Evolutionary conservation across 2,888 invertebrate genomes (phyloP).

Genomic region (Amphipoea lucens): DNA sequence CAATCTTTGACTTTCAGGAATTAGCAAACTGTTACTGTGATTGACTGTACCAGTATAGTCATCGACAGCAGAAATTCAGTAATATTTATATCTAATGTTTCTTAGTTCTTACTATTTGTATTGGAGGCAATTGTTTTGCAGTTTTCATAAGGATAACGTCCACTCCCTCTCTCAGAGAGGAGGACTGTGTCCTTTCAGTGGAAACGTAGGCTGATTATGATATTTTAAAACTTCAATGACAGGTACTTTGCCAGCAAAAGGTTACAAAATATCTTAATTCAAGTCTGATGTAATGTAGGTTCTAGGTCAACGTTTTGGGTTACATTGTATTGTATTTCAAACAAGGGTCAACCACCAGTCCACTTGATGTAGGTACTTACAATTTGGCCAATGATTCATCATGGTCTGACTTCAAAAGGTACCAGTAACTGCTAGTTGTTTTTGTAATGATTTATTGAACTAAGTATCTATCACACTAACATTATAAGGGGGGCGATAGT

Average conservation of each 20-base stretch:
- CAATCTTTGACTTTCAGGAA: background rate
- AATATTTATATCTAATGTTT: background rate
- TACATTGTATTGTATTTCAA: conserved; percentile 46
- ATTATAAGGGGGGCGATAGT: no score
- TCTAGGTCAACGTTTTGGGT: conserved; percentile 37
- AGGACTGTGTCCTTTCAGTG: background rate
- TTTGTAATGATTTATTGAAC: conserved; percentile 8
- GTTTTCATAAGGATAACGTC: background rate
- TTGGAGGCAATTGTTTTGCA: background rate
- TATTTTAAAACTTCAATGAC: background rate
- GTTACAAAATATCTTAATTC: conserved; percentile 34
- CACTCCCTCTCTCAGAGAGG: background rate
- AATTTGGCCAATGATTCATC: conserved; percentile 31
- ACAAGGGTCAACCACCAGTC: conserved; percentile 33
- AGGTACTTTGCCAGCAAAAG: background rate
- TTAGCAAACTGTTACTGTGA: background rate
- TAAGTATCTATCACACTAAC: background rate
- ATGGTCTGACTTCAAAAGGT: background rate
- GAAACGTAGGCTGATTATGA: background rate
- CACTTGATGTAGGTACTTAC: background rate
- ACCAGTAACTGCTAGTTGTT: background rate
- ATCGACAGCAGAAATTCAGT: background rate
- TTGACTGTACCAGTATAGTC: background rate
- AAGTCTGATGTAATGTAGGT: conserved; percentile 37
- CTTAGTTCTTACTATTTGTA: background rate